Evolutionary conservation across 2,113 vertebrate genomes (phyloP), one percentile per base, ranked within the genome.

Genomic region (Manacus vitellinus): DNA sequence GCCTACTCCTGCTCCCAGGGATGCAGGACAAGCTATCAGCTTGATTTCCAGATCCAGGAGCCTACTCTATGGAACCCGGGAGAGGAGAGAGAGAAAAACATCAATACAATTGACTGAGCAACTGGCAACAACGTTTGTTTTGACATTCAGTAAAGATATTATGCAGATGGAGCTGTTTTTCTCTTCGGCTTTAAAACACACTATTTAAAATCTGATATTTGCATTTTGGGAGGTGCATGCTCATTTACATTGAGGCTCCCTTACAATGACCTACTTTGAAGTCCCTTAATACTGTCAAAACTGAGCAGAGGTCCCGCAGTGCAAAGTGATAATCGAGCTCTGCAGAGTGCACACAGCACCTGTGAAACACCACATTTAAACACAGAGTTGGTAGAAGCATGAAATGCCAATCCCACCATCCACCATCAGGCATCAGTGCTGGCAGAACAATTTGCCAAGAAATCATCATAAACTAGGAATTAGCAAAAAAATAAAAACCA

Each of bases 231-330:
- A 94, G 56, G 63, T 78, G n/a, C 22, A 37, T 0, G 35, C 51
- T 91, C 44, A 88, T 87, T 91, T 87, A 76, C 59, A 72, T 1
- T 1, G 4, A 86, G 65, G 61, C 59, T 92, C 44, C 54, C 72
- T 96, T 72, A 81, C 5, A 1, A 20, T 94, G 85, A 94, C 76
- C 90, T 93, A 91, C 56, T 96, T 95, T 43, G 65, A 90, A 35
- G 54, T 74, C 65, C 68, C 65, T 86, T 81, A 86, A 43, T 61
- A 14, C 46, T 51, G 28, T 41, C 88, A 72, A 83, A 93, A 81
- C 35, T 2, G 44, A 91, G 79, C 65, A 58, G 76, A 95, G 55
- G 83, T 56, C 49, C 44, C 72, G 43, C 24, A 24, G 68, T 15
- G 61, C 15, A 84, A 68, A 88, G 86, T 3, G 2, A 59, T 47